Percentiles rank a stretch among this genome's conserved stretches.
These are phyloP conservation scores for Gavia stellata DNA, from an alignment of 2,113 vertebrate species.

Conservation along the genomic window DNA sequence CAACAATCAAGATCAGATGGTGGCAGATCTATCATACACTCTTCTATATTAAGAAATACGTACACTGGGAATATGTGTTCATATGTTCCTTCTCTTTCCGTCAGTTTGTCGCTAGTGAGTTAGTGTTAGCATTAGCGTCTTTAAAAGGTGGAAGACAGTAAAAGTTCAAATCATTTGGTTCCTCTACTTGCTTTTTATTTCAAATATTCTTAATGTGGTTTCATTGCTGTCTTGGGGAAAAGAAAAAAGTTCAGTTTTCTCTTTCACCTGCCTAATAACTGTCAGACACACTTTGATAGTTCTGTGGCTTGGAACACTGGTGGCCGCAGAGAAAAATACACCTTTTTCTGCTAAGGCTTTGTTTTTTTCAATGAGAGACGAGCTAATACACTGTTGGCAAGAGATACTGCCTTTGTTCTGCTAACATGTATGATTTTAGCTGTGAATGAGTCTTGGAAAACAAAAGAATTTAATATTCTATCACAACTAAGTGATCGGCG, in stretches of 20 bases:
- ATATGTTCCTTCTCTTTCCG: slow-evolving; percentile 1
- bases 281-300: slow-evolving; percentile 1
- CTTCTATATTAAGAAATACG: slow-evolving; percentile 47
- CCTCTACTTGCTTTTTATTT: slow-evolving; percentile 12
- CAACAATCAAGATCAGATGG: slow-evolving; percentile 63
- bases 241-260: not conserved
- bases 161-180: not conserved
- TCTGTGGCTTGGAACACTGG: not conserved
- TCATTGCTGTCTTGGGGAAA: not conserved
- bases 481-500: not conserved
- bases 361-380: not conserved
- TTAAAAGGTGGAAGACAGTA: slow-evolving; percentile 4
- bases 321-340: not conserved
- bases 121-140: not conserved
- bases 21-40: slow-evolving; percentile 45
- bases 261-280: not conserved
- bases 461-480: slow-evolving; percentile 14
- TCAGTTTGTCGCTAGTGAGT: not conserved
- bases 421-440: not conserved
- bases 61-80: slow-evolving; percentile 36
- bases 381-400: slow-evolving; percentile 11
- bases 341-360: not conserved
- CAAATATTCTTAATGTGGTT: not conserved
- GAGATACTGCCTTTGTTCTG: slow-evolving; percentile 20
- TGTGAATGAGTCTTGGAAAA: not conserved